Base-by-base conservation (phyloP, 2,797 vertebrate species). In the Nannoperca australis region DNA sequence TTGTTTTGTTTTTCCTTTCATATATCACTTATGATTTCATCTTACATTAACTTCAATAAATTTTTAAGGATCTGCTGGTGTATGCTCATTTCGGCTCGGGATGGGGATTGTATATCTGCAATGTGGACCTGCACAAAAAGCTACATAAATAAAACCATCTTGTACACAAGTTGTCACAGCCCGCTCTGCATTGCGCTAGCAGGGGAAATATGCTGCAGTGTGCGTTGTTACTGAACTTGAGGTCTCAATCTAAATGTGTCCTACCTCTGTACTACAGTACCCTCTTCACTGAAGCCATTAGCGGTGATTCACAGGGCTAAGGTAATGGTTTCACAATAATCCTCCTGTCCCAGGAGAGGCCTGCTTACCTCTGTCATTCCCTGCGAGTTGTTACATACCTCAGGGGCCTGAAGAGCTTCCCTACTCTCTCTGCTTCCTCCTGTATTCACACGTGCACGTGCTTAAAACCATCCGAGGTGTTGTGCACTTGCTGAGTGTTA, bases 21-120 rank as follows among this genome's bases (percentile, higher is more conserved):
- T 93, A 83, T 92, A 87, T 94, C 93, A 93, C 88, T 82, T 93
- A 89, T 94, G 84, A 94, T 90, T 95, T 95, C 80, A 90, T 91
- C 93, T 93, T 89, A 93, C 94, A 95, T 94, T 89, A 91, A 90
- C 92, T 93, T 93, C 91, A 96, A 96, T 95, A 95, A 95, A 96
- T 96, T 95, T 96, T 93, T 95, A 95, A 95, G 94, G 92, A 95
- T 95, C 92, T 85, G 82, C 84, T 88, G 78, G 87, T 92, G 90
- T 94, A 77, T 76, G 59, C 63, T 93, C 82, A 78, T 93, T 93
- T 91, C 22, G 76, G 66, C 45, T 66, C 1, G 42, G 83, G 79
- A 36, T 30, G 60, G 63, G 84, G 74, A 18, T 65, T 65, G 34
- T 65, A 60, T 49, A 50, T 70, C 63, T 79, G 58, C 71, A 65